These are phyloP conservation scores for Lophotriccus pileatus DNA, from an alignment of 2,797 vertebrate species.

Conservation along the genomic window DNA sequence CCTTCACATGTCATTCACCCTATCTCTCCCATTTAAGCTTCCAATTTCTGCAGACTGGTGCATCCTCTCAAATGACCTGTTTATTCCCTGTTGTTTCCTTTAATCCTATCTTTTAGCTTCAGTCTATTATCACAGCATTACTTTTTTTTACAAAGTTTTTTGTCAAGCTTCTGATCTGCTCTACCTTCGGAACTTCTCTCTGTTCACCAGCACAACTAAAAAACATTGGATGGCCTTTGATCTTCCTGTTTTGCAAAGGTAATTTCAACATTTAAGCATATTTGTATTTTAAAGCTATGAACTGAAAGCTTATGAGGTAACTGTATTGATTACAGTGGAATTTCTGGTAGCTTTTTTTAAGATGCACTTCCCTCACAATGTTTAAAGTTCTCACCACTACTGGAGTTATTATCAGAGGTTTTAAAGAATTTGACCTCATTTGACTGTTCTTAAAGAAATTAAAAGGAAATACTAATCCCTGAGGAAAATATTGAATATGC, in stretches of 20 bases:
- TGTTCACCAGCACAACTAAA: neutral
- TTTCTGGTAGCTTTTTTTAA: neutral
- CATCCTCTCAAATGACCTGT: neutral
- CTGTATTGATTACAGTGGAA: neutral
- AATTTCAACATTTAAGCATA: neutral
- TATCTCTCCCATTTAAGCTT: neutral
- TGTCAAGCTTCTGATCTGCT: neutral
- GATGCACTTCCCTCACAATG: neutral
- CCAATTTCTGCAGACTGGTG: neutral
- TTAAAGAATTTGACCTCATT: neutral
- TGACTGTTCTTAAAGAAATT: neutral
- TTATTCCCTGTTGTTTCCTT: neutral
- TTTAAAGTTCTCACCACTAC: neutral
- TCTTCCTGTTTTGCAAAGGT: neutral
- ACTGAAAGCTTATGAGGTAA: neutral
- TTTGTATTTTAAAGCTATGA: neutral
- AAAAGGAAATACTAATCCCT: neutral
- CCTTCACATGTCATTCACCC: neutral
- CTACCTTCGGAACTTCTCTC: neutral
- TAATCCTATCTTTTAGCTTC: neutral
- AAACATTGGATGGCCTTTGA: neutral
- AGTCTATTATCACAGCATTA: neutral
- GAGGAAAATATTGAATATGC: neutral
- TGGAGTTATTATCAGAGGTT: neutral
- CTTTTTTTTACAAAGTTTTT: neutral